Conservation (phyloP, 2,797 vertebrate genomes). For the Tauraco hartlaubi region DNA sequence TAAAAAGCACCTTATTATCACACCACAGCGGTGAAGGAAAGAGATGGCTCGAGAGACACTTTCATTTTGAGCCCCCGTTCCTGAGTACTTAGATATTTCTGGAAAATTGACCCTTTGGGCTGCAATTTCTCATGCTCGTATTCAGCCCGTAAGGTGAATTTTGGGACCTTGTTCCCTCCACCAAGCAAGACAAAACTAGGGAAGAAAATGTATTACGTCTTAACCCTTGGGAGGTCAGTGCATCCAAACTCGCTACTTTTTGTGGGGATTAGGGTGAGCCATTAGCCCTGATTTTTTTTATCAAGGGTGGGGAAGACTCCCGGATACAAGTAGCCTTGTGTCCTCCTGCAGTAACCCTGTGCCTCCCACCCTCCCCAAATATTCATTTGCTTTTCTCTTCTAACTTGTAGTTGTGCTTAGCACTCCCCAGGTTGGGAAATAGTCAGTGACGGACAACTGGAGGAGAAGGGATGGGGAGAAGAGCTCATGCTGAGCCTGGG, state of each 20-base stretch:
- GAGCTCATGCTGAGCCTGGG: neutral
- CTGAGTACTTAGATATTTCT: slow-evolving; percentile 59
- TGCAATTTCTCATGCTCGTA: slow-evolving; percentile 56
- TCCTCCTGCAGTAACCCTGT: neutral
- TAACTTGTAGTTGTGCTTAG: neutral
- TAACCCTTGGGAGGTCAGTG: neutral
- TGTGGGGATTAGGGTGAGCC: accelerated
- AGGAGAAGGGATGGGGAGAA: neutral
- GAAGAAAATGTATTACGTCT: neutral
- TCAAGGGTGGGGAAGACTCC: neutral
- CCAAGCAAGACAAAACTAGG: neutral
- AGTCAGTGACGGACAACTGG: neutral
- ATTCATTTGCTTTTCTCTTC: neutral
- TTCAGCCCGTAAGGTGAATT: slow-evolving; percentile 47
- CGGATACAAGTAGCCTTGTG: neutral
- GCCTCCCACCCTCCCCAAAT: neutral
- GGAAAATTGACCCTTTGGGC: slow-evolving; percentile 74
- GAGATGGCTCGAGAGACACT: slow-evolving; percentile 62
- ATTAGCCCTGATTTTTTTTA: neutral
- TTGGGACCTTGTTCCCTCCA: neutral
- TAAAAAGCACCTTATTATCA: slow-evolving; percentile 78
- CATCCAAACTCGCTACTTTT: neutral
- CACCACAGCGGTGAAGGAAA: slow-evolving; percentile 44
- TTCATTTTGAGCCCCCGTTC: slow-evolving; percentile 41
- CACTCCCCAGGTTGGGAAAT: neutral